Evolutionary conservation across 2,113 vertebrate genomes (phyloP), one percentile per base, ranked within the genome.

Genomic region (Apus apus): DNA sequence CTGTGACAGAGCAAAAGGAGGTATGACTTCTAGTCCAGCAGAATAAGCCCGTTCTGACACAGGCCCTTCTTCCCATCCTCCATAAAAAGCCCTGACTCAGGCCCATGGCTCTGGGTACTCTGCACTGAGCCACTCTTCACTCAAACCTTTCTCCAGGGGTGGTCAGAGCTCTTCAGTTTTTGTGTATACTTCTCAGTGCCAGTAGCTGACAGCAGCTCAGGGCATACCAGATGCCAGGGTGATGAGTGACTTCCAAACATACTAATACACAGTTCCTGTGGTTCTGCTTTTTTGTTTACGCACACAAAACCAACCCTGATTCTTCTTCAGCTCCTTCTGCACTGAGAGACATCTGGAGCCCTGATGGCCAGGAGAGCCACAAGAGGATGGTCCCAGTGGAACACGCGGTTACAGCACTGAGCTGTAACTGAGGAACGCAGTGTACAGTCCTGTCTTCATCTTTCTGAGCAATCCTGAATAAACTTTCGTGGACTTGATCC

Each of bases 341-440:
- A 23, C 23, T 22, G 30, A 81, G 29, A 57, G 8, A 78, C 76
- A 84, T 57, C 72, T 68, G 83, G 75, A 77, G 78, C 57, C 73
- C 76, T 84, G 84, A 94, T 72, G 61, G 40, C 40, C 78, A 77
- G 53, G 46, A 68, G 17, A 81, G 14, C 38, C 23, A 57, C 0
- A 0, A 29, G 27, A 87, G 53, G 17, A 89, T 0, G 2, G 13
- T 40, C 74, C 54, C 1, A 0, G 9, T 43, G 40, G 34, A 86
- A 86, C 0, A 0, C 0, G 2, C 0, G 3, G 43, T 85, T 82
- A 71, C 48, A 40, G 85, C 51, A 26, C 29, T 0, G 0, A 93
- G 51, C n/a, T 62, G 43, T 48, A 66, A 90, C 3, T 21, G 20
- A 72, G 53, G 17, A 89, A 15, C 61, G 67, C 2, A 1, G 11